Percentiles rank a stretch among this genome's conserved stretches.
Conservation (phyloP, 1,140 invertebrate genomes). For the Metopolophium dirhodum region DNA sequence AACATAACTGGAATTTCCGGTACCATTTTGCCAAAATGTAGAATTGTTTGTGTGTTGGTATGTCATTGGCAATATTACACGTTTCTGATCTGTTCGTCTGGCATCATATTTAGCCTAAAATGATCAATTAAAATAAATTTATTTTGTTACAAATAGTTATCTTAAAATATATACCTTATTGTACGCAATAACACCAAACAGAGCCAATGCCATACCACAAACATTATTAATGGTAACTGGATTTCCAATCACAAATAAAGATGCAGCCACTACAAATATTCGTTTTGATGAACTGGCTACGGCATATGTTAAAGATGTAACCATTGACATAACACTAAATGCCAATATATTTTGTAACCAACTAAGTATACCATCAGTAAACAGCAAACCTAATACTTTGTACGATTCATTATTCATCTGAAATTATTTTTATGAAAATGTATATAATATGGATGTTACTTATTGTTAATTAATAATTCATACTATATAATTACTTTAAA, state of each 20-base stretch:
- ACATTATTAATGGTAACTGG: constrained; percentile 89
- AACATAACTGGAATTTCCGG: background rate
- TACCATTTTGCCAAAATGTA: constrained; percentile 41
- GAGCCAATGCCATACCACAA: constrained; percentile 89
- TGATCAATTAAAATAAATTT: background rate
- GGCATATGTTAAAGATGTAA: constrained; percentile 92
- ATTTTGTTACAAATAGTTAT: background rate
- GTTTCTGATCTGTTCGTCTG: constrained; percentile 66
- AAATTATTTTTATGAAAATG: constrained; percentile 44
- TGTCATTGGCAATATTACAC: constrained; percentile 65
- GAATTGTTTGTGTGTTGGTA: constrained; percentile 61
- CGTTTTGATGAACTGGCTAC: constrained; percentile 96
- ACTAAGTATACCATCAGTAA: constrained; percentile 85
- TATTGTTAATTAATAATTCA: background rate
- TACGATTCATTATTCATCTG: constrained; percentile 63
- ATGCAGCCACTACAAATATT: constrained; percentile 90
- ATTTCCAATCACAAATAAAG: constrained; percentile 87
- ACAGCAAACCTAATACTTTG: constrained; percentile 71
- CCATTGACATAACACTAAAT: constrained; percentile 88
- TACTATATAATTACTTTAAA: constrained; percentile 32
- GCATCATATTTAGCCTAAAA: constrained; percentile 77
- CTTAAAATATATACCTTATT: constrained; percentile 71
- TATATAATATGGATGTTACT: background rate
- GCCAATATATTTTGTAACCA: constrained; percentile 96
- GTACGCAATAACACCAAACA: constrained; percentile 88